Percentiles rank a stretch among this genome's conserved stretches.
phyloP scores from a whole-genome alignment of 2,113 vertebrate genomes.

The Papio anubis region DNA sequence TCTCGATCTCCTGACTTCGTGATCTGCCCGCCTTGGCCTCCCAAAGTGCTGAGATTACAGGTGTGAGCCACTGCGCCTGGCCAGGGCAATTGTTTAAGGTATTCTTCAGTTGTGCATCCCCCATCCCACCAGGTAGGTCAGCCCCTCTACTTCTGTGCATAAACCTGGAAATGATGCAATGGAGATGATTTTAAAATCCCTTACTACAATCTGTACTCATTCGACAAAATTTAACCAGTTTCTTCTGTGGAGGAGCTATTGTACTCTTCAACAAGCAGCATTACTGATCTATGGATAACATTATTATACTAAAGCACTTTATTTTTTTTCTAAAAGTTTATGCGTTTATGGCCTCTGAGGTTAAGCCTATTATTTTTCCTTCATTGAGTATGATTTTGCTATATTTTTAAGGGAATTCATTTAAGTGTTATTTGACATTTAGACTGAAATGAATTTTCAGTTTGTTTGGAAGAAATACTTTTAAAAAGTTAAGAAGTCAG shows the following conservation, averaged over 20 bases:
- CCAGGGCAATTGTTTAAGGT: not conserved
- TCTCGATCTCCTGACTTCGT: no score
- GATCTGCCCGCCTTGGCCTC: no score
- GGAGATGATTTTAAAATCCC: not conserved
- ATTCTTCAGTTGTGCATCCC: not conserved
- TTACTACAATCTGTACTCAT: not conserved
- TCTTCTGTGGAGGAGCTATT: not conserved
- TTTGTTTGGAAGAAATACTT: not conserved
- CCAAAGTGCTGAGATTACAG: no score
- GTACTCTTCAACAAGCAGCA: not conserved
- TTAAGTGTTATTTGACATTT: not conserved
- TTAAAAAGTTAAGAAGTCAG: not conserved
- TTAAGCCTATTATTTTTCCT: not conserved
- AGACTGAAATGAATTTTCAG: not conserved
- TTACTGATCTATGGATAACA: not conserved
- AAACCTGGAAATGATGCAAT: not conserved
- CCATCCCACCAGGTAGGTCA: not conserved
- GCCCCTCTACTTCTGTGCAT: not conserved
- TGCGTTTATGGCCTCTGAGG: not conserved
- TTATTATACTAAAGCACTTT: not conserved
- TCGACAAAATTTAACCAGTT: not conserved
- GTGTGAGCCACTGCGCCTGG: no score
- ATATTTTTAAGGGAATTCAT: not conserved
- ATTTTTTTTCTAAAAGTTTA: not conserved
- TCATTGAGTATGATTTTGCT: not conserved